Conservation (phyloP, 2,113 vertebrate genomes). For the Ia io region DNA sequence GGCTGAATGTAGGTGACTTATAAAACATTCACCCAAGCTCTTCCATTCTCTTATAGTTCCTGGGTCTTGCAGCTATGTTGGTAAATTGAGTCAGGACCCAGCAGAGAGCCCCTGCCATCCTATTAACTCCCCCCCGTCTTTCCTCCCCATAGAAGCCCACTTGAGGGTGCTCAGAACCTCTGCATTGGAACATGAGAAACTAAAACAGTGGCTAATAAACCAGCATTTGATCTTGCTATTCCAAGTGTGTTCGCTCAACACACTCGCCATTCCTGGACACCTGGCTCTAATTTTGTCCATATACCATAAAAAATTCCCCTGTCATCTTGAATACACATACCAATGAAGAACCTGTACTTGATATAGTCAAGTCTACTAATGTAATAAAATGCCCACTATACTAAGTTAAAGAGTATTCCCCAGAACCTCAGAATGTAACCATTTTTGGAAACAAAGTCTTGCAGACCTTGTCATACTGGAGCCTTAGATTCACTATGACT, state of each 20-base stretch:
- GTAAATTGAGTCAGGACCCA: background rate
- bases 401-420: background rate
- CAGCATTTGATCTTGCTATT: background rate
- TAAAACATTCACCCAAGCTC: background rate
- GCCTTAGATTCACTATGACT: background rate
- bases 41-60: background rate
- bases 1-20: background rate
- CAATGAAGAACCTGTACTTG: background rate
- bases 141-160: background rate
- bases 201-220: background rate
- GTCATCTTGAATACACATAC: background rate
- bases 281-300: background rate
- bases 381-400: background rate
- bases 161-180: background rate
- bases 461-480: background rate
- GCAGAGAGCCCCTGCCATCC: background rate
- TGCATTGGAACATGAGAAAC: rapidly evolving
- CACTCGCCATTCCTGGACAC: background rate
- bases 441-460: background rate
- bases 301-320: background rate
- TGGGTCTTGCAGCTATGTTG: background rate
- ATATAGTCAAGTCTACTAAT: background rate
- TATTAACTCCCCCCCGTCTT: background rate
- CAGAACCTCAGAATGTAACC: background rate
- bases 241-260: background rate